Conservation (phyloP, 2,797 vertebrate species). For the Manis javanica region DNA sequence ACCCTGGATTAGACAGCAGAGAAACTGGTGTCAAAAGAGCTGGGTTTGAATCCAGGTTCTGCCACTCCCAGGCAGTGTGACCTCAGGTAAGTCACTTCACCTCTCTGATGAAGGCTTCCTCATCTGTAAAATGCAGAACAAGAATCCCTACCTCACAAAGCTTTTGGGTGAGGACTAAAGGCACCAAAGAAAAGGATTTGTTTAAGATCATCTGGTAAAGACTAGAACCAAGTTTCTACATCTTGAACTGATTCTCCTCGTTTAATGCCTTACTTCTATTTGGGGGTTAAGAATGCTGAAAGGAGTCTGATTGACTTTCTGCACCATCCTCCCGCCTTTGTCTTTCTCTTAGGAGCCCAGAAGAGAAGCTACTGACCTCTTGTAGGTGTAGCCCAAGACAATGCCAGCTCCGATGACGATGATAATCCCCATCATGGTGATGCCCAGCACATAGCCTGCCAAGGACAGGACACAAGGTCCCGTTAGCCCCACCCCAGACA, state of each 20-base stretch:
- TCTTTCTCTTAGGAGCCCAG: background rate
- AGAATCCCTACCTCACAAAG: background rate
- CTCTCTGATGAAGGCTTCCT: conserved; percentile 24
- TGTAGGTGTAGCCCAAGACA: conserved; percentile 88
- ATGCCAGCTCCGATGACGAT: conserved; percentile 87
- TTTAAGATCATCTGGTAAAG: background rate
- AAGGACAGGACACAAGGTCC: conserved; percentile 34
- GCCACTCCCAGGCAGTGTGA: background rate
- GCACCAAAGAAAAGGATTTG: background rate
- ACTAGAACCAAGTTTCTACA: conserved; percentile 26
- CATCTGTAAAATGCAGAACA: background rate
- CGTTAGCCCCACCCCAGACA: conserved; percentile 27
- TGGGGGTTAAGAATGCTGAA: background rate
- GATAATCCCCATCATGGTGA: conserved; percentile 89
- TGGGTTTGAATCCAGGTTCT: conserved; percentile 6
- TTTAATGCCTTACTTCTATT: background rate
- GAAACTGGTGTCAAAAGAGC: background rate
- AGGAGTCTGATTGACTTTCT: background rate
- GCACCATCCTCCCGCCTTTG: background rate
- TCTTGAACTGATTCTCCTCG: background rate
- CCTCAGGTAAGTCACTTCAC: background rate
- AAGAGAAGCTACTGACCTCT: conserved; percentile 86
- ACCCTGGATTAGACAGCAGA: background rate
- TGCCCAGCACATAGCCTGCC: conserved; percentile 87
- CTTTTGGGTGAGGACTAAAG: background rate